These are phyloP conservation scores for Lasioglossum pauxillum DNA, from an alignment of 2,888 invertebrate species.

Conservation along the genomic window DNA sequence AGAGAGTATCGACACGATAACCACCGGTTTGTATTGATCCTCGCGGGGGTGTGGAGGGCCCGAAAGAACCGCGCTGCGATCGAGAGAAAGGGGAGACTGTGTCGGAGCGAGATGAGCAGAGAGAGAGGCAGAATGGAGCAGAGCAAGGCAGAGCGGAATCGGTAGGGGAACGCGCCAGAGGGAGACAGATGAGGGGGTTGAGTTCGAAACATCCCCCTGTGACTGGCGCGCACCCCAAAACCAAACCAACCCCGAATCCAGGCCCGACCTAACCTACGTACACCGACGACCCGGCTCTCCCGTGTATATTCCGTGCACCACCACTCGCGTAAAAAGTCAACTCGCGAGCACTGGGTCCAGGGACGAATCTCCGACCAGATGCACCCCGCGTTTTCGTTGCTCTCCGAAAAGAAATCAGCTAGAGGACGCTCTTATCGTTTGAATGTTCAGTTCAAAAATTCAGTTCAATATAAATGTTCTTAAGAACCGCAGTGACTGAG, in stretches of 20 bases:
- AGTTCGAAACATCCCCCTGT: slow-evolving; percentile 18
- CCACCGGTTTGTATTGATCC: slow-evolving; percentile 83
- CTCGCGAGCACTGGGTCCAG: slow-evolving; percentile 24
- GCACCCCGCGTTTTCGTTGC: background rate
- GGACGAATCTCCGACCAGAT: background rate
- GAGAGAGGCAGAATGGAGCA: background rate
- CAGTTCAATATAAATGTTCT: too few relatives aligned
- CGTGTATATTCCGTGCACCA: slow-evolving; percentile 46
- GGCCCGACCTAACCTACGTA: slow-evolving; percentile 63
- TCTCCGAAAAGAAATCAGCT: background rate
- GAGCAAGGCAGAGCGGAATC: background rate
- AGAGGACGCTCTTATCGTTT: background rate
- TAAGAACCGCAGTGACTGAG: too few relatives aligned
- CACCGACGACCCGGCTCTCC: slow-evolving; percentile 46
- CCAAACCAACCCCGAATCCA: slow-evolving; percentile 62
- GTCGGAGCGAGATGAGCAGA: slow-evolving; percentile 40
- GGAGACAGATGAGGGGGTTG: slow-evolving; percentile 18
- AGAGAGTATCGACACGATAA: slow-evolving; percentile 82
- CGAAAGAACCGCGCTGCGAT: slow-evolving; percentile 58
- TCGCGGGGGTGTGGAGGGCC: slow-evolving; percentile 74
- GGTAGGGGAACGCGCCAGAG: slow-evolving; percentile 20
- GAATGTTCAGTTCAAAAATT: background rate
- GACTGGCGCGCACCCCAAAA: slow-evolving; percentile 71
- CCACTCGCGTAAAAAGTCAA: slow-evolving; percentile 56
- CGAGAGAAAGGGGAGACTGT: slow-evolving; percentile 45